Base-by-base conservation (phyloP, 37 sponge, comb jelly and placozoan genomes). In the Ephydatia muelleri region DNA sequence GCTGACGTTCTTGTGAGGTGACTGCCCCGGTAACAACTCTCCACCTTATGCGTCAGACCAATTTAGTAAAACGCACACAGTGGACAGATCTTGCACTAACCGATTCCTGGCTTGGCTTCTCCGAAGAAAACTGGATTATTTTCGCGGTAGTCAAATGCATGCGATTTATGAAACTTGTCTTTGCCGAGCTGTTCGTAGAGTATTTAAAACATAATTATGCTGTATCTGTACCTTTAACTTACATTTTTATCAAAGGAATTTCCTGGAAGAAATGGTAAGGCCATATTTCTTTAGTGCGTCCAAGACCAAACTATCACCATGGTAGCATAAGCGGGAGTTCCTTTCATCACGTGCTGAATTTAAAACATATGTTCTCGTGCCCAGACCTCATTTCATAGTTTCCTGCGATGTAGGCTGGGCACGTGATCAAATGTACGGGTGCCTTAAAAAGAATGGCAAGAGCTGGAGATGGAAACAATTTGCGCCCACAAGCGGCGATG, bases 181-280 rank as follows among this genome's bases (percentile, higher is more conserved):
- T 77, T 81, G 0, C 98, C 96, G 49, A 98, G 68, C 98, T 98
- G 86, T 39, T 77, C 32, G 29, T 36, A n/a, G 28, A 5, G 28
- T 25, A 75, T 8, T 73, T 38, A 16, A 28, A 73, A 73, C n/a
- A 2, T n/a, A n/a, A n/a, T n/a, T 19, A 22, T 37, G 47, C 47
- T 28, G 6, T 34, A 38, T 28, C 6, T 34, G 28, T 23, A 26
- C 26, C 82, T 5, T 31, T 79, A 28, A 72, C 99, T 86, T 79
- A 98, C 97, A 64, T 92, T 96, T 65, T 77, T 31, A 80, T 96
- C 86, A 80, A 96, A 94, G 30, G 85, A 72, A 80, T 94, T 90
- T 76, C 99, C 99, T 29, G 99, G 99, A 19, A 98, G 87, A 78
- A 98, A 90, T 0, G 99, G 99, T 9, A 98, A 88, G 25, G 94